Evolutionary conservation across 2,113 vertebrate genomes (phyloP).

Genomic region (Equus przewalskii): DNA sequence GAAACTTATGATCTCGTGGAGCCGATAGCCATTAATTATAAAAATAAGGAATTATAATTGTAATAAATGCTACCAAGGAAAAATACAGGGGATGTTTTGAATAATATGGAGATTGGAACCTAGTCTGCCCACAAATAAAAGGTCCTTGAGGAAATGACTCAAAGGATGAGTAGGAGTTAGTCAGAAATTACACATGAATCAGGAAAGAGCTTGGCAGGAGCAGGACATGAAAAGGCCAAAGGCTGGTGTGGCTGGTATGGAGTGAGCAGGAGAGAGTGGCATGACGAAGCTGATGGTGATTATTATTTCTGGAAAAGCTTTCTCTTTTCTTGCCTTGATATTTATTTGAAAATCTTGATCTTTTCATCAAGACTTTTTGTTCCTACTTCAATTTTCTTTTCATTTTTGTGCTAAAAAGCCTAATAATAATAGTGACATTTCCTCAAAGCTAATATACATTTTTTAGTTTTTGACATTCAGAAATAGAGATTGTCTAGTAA

Average conservation of each 20-base stretch:
- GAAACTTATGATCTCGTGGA: background rate
- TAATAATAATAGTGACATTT: background rate
- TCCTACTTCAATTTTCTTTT: background rate
- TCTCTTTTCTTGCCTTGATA: conserved; percentile 6
- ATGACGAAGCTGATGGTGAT: background rate
- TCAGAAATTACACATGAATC: conserved; percentile 58
- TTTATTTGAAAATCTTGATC: conserved; percentile 26
- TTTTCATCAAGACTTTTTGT: background rate
- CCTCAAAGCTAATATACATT: background rate
- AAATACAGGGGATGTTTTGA: conserved; percentile 30
- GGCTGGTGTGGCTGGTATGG: background rate
- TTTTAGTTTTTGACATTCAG: background rate
- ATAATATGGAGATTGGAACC: conserved; percentile 10
- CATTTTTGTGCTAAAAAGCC: background rate
- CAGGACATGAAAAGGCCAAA: background rate
- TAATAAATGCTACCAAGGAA: conserved; percentile 18
- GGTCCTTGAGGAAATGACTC: conserved; percentile 59
- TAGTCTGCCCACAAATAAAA: conserved; percentile 43
- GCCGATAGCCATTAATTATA: background rate
- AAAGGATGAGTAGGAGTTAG: conserved; percentile 53
- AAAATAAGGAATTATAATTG: background rate
- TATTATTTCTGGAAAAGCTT: background rate
- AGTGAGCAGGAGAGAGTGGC: background rate
- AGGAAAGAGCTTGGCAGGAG: conserved; percentile 12
- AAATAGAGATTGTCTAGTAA: conserved; percentile 32